Evolutionary conservation across 2,888 invertebrate genomes (phyloP).

Genomic region (Synergus laeviventris): DNA sequence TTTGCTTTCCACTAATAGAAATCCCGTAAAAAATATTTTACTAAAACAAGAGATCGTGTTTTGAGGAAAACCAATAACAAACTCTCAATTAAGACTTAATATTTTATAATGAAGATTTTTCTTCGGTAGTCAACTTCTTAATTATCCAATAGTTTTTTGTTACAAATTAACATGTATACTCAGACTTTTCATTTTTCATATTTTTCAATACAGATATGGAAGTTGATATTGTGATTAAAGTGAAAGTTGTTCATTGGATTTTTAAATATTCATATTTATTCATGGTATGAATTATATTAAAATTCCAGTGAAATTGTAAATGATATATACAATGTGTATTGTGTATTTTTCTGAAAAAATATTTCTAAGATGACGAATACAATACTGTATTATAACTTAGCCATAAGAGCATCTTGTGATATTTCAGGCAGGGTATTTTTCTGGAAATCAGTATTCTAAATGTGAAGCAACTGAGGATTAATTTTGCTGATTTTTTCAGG

Average conservation of each 20-base stretch:
- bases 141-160: background rate
- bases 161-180: background rate
- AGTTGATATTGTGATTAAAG: background rate
- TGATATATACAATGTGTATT: background rate
- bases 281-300: background rate
- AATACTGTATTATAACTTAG: constrained; percentile 20
- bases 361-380: background rate
- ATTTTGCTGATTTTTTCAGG: background rate
- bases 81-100: background rate
- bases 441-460: constrained; percentile 21
- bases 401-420: constrained; percentile 16
- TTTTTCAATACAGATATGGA: background rate
- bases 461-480: background rate
- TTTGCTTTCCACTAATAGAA: constrained; percentile 83
- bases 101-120: background rate
- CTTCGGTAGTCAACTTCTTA: background rate
- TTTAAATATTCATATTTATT: background rate
- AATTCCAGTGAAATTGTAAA: background rate
- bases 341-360: background rate
- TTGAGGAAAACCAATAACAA: too few relatives aligned
- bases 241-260: background rate
- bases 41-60: background rate
- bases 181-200: background rate
- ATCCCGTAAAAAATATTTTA: background rate
- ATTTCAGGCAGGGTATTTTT: constrained; percentile 22